Evolutionary conservation across 1,140 invertebrate genomes (phyloP), one percentile per base, ranked within the genome.

Genomic region (roundworm (Caenorhabditis elegans)): DNA sequence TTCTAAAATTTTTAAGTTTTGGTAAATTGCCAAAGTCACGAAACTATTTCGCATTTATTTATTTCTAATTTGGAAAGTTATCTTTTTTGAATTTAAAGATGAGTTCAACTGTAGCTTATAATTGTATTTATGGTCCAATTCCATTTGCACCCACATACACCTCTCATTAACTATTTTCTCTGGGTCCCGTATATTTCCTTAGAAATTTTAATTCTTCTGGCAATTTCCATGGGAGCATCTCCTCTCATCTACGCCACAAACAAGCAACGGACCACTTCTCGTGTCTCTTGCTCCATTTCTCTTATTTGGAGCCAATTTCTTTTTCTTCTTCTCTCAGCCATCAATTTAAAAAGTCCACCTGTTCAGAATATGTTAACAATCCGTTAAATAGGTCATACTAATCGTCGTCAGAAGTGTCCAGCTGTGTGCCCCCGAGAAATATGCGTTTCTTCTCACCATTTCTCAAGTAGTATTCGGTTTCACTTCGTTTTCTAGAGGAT

Each of bases 341-440:
- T n/a, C n/a, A n/a, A n/a, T n/a, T n/a, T n/a, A n/a, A n/a, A n/a
- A 26, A 13, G 22, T 3, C 49, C 53, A 60, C 53, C 53, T 60
- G 53, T 60, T 60, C 53, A 13, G 53, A 60, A 60, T 60, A 60
- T 28, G n/a, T 60, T 53, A 60, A 60, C n/a, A 60, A 60, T 31
- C 26, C 19, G 26, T 60, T 60, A 60, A 60, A 60, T 60, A 60
- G 53, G 53, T 60, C 53, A 34, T 17, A 10, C 15, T 17, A 60
- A 60, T 60, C 15, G 53, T 10, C 53, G n/a, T 28, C 28, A 10
- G 15, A 34, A 15, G 53, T 60, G 15, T 60, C 53, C 53, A 60
- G 53, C 53, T 60, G 53, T 60, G 53, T n/a, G n/a, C n/a, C n/a
- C n/a, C 26, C 15, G 53, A 3, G 17, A 28, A 15, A 60, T 60